Base-by-base conservation (phyloP, 2,888 invertebrate genomes). In the Mactromeris polynyma region DNA sequence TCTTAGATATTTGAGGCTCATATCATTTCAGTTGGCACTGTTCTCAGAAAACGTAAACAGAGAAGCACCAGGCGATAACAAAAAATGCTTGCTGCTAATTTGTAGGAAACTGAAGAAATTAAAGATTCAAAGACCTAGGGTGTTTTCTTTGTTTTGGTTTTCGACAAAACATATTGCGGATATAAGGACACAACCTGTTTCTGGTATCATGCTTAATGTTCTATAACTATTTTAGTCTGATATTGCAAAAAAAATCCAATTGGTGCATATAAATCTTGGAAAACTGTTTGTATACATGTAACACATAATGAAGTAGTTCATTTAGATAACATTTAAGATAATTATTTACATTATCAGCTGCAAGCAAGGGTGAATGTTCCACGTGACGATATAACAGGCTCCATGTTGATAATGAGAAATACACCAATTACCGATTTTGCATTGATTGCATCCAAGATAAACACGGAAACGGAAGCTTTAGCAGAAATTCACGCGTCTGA, bases 361-460 rank as follows among this genome's bases (percentile, higher is more conserved):
- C 26, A 64, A 64, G n/a, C 9, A 26, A 26, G 1, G 58, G 58
- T n/a, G 26, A 64, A 64, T n/a, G 11, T 26, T 64, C n/a, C 26
- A 64, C 58, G 58, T 64, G 58, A 26, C 26, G 58, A 64, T 26
- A 64, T 21, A 64, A 31, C 73, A 33, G 9, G 36, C 36, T 36
- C 14, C 19, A 19, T 73, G 19, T 36, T 33, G n/a, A 73, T 33
- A 73, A 73, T 33, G 73, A 36, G 73, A 36, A 26, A 73, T 73
- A 33, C 19, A 19, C 33, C 17, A 73, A 73, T 33, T 73, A 73
- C 33, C 36, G 31, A 73, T 36, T 14, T 36, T 73, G 73, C 73
- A 73, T 73, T 73, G 73, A 73, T 33, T 73, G 73, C 73, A 73
- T 73, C 73, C 31, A 36, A 36, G 73, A 73, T 19, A 73, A 36